These are phyloP conservation scores for Archips xylosteana DNA, from an alignment of 2,888 invertebrate genomes.

Conservation along the genomic window DNA sequence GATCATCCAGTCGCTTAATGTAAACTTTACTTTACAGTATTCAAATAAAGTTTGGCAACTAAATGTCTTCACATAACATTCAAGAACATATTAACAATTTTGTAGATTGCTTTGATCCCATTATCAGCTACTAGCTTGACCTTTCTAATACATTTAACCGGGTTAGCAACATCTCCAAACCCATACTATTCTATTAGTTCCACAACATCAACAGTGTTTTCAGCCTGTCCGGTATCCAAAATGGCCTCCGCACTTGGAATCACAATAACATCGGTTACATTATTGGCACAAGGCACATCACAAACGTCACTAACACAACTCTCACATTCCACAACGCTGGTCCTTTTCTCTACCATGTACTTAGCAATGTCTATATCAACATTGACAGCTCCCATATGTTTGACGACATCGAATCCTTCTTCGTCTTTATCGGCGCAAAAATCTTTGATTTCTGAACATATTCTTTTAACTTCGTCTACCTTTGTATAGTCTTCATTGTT, in stretches of 20 bases:
- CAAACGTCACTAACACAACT: slow-evolving; percentile 60
- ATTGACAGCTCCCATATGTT: slow-evolving; percentile 54
- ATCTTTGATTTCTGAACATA: slow-evolving; percentile 72
- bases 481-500: slow-evolving; percentile 68
- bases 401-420: slow-evolving; percentile 62
- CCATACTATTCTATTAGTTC: slow-evolving; percentile 23
- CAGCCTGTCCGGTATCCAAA: slow-evolving; percentile 65
- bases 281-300: slow-evolving; percentile 65
- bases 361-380: slow-evolving; percentile 55
- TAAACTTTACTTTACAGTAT: no score
- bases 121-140: not conserved
- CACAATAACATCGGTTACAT: slow-evolving; percentile 71
- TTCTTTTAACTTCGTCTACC: slow-evolving; percentile 66
- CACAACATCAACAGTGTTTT: slow-evolving; percentile 29
- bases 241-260: slow-evolving; percentile 78
- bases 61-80: not conserved
- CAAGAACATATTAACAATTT: not conserved
- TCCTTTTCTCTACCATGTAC: slow-evolving; percentile 53
- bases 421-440: slow-evolving; percentile 60
- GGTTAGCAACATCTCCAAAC: not conserved
- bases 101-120: not conserved
- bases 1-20: no score
- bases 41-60: no score
- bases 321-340: slow-evolving; percentile 55
- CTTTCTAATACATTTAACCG: not conserved